Base-by-base conservation (phyloP, 2,113 vertebrate species). In the Amphilophus citrinellus region DNA sequence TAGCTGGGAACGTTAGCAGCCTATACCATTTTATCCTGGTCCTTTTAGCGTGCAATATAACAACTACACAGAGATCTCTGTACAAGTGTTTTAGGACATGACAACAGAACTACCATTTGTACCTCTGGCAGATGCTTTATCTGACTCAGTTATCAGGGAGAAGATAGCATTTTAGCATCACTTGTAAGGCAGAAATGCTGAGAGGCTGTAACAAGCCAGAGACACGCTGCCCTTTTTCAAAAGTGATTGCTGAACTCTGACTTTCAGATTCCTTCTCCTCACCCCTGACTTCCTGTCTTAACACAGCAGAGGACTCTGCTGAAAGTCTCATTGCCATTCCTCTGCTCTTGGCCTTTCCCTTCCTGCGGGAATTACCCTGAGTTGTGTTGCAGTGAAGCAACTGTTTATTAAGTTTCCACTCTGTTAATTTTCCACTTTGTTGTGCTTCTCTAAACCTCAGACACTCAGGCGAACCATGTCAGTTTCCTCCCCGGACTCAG, bases 391-490 rank as follows among this genome's bases (percentile, higher is more conserved):
- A 82, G 66, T 68, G 88, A 84, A 92, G 87, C 86, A 90, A 92
- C 88, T 84, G 81, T 95, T 95, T 94, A 95, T 95, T 92, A 94
- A 92, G 88, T 94, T 92, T 94, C 91, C 91, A 91, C 90, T 89
- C 92, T 91, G 88, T 92, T 93, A 91, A 96, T 94, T 94, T 93
- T 93, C 90, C 91, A 92, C 92, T 90, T 92, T 93, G 90, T 87
- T 92, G 92, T 95, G 91, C 89, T 84, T 90, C 83, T 89, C 83
- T 84, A 84, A 89, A 91, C 77, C 65, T 80, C 80, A 77, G 80
- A 88, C 61, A 62, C 78, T 84, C 66, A 0, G 50, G 53, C 57
- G 84, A 77, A 82, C 58, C 62, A 56, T 17, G 44, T 77, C 78
- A 37, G 76, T 13, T 59, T 61, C 82, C 80, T 15, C 81, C 27